A percentile compares a stretch with the other conserved stretches of the same genome.
Conservation (phyloP, 2,113 vertebrate species). For the Lichenostomus cassidix region DNA sequence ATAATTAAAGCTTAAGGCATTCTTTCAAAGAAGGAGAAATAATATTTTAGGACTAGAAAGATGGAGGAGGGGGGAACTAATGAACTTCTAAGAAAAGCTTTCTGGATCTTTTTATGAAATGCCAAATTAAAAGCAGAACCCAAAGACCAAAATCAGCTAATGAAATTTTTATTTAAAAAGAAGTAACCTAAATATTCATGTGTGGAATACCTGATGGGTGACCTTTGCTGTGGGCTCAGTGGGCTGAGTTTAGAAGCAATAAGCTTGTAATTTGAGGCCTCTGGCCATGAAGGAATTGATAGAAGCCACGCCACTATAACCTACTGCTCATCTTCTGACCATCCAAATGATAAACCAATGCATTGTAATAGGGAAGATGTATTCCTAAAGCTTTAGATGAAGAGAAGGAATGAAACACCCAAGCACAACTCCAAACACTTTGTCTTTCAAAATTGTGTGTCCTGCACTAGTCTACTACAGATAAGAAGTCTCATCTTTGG, state of each 20-base stretch:
- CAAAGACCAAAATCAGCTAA: not conserved
- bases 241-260: not conserved
- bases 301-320: not conserved
- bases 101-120: not conserved
- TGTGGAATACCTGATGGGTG: not conserved
- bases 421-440: not conserved
- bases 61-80: not conserved
- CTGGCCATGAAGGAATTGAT: not conserved
- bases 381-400: not conserved
- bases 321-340: not conserved
- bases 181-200: not conserved
- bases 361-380: not conserved
- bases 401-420: not conserved
- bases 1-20: not conserved
- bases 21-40: not conserved
- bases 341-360: not conserved
- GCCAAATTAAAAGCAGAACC: not conserved
- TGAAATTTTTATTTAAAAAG: not conserved
- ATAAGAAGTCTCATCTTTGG: not conserved
- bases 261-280: not conserved
- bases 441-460: not conserved
- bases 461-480: not conserved
- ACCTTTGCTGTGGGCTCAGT: not conserved
- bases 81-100: not conserved
- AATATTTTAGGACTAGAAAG: not conserved